These are phyloP conservation scores for Paguma larvata DNA, from an alignment of 2,797 vertebrate genomes.

Conservation along the genomic window DNA sequence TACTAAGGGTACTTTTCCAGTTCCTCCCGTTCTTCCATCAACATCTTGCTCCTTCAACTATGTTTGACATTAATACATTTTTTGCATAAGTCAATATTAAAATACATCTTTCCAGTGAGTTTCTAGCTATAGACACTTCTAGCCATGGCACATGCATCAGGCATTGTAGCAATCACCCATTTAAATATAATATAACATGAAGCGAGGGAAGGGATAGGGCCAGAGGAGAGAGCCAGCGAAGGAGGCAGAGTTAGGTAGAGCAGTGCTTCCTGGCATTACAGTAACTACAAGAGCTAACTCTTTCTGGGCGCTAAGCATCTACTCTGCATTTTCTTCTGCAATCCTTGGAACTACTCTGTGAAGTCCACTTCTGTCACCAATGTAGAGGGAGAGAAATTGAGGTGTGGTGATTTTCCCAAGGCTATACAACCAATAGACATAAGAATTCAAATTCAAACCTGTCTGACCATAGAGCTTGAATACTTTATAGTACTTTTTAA, in stretches of 20 bases:
- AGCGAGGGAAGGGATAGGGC: neutral
- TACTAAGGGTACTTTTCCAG: neutral
- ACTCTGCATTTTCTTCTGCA: neutral
- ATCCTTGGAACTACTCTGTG: neutral
- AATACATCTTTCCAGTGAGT: neutral
- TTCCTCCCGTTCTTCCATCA: slow-evolving; percentile 2
- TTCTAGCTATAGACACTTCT: neutral
- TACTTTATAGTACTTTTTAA: neutral
- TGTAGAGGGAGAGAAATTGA: neutral
- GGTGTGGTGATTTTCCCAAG: neutral
- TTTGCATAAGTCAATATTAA: neutral
- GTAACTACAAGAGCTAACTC: neutral
- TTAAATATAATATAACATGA: neutral
- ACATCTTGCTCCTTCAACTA: neutral
- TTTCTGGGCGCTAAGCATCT: neutral
- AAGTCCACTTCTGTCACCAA: neutral
- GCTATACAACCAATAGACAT: neutral
- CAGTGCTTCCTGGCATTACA: neutral
- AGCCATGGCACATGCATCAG: neutral
- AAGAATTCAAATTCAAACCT: slow-evolving; percentile 24
- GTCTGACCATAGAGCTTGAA: neutral
- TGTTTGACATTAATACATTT: neutral
- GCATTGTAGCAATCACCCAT: neutral
- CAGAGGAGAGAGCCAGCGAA: neutral
- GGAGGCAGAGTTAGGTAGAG: neutral